These are phyloP conservation scores for Rhamphomyia laevipes DNA, from an alignment of 2,888 invertebrate species.

Conservation along the genomic window DNA sequence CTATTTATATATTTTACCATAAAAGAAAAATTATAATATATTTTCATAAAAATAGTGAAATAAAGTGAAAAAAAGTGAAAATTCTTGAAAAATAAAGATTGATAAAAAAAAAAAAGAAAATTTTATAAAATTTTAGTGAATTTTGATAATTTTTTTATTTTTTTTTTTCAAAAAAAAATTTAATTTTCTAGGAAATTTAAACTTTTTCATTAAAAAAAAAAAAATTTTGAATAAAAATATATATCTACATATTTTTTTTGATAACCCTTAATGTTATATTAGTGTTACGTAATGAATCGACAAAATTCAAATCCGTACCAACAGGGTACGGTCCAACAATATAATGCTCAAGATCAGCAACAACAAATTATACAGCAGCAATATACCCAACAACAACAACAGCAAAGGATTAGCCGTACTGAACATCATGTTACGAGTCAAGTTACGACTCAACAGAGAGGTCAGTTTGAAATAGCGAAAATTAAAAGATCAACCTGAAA, in stretches of 20 bases:
- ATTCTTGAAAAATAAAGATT: not conserved
- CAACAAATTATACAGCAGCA: constrained; percentile 43
- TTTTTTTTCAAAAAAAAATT: not conserved
- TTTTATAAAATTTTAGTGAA: not conserved
- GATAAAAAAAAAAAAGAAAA: not conserved
- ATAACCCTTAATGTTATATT: constrained; percentile 24
- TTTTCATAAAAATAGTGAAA: not conserved
- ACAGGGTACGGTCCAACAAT: constrained; percentile 40
- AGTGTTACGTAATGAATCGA: constrained; percentile 60
- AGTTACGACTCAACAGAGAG: constrained; percentile 63
- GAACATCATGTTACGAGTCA: constrained; percentile 71
- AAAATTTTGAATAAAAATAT: too few species aligned
- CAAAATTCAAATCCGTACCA: constrained; percentile 45
- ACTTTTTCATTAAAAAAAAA: too few species aligned
- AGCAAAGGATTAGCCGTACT: constrained; percentile 53
- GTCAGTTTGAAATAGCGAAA: constrained; percentile 40
- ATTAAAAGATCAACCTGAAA: too few species aligned
- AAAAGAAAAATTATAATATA: not conserved
- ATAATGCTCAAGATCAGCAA: constrained; percentile 40
- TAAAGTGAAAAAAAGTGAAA: not conserved
- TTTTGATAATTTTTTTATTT: not conserved
- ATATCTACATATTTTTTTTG: too few species aligned
- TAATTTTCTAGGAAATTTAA: not conserved
- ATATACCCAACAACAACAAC: constrained; percentile 40
- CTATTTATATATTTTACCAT: not conserved